Base-by-base conservation (phyloP, 2,113 vertebrate species). In the Rhinichthys klamathensis region DNA sequence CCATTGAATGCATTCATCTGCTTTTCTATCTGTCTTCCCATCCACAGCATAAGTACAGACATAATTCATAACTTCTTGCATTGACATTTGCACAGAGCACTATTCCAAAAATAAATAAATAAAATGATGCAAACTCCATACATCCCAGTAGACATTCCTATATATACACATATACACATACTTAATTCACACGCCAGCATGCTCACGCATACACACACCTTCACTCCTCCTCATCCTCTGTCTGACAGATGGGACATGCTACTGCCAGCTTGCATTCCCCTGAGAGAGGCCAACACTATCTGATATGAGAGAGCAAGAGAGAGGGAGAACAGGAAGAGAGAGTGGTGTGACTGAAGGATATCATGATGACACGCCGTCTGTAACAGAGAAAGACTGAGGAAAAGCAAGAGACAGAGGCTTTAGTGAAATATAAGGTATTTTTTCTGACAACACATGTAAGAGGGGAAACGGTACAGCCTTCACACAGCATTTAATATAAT, bases 191-290 rank as follows among this genome's bases (percentile, higher is more conserved):
- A 76, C 41, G 70, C 74, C 41, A 85, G 12, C 23, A n/a, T 25
- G 41, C 13, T 32, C 21, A 63, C 25, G 35, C 73, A 56, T 38
- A 27, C 54, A 51, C 61, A 54, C 61, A 73, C 56, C 30, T 61
- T 54, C 56, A 77, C 77, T 61, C 85, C 75, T 77, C 72, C 85
- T 84, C 77, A 85, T 79, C 70, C 82, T 72, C 63, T 51, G 27
- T 85, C 87, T 83, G 87, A 90, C 91, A 93, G 92, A 92, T 89
- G 79, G 78, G 91, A 90, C 86, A 78, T 79, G 76, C 54, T 82
- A 58, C 25, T 81, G 87, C 87, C 86, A 92, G 78, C 70, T 85
- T 83, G 35, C 3, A 74, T 76, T 85, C 87, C 87, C 89, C 70
- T 67, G 87, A 85, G 49, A 87, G 63, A 46, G 85, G 65, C 86